A percentile compares a stretch with the other conserved stretches of the same genome.
Conservation (phyloP, 92 coral and sea anemone genomes). For the Paramuricea clavata region DNA sequence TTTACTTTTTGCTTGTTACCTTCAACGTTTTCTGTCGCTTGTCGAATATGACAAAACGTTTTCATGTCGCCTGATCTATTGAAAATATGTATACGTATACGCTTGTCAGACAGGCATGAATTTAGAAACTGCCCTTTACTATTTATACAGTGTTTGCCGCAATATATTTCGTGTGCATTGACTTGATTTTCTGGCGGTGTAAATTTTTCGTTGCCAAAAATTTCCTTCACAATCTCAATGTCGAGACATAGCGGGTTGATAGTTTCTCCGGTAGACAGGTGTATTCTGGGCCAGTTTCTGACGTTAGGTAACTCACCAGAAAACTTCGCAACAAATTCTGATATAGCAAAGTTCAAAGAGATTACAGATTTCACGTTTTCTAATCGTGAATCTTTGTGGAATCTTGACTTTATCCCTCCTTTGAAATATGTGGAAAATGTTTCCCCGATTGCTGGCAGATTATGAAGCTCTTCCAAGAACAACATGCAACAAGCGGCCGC, state of each 20-base stretch:
- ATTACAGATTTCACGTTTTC: background rate
- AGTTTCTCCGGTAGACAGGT: background rate
- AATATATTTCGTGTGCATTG: background rate
- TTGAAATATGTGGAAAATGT: background rate
- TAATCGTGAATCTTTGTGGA: background rate
- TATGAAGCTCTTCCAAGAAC: slow-evolving; percentile 12
- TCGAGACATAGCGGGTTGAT: background rate
- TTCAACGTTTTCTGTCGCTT: background rate
- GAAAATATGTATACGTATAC: background rate
- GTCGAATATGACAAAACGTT: background rate
- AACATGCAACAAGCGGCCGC: background rate
- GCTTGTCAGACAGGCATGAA: background rate
- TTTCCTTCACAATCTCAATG: background rate
- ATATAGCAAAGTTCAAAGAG: background rate
- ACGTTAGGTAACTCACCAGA: background rate
- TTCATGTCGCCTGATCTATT: background rate
- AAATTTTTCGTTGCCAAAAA: background rate
- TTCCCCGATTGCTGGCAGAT: background rate
- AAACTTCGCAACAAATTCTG: background rate
- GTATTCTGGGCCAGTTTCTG: background rate
- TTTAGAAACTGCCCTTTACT: background rate
- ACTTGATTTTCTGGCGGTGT: background rate
- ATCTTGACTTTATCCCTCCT: background rate
- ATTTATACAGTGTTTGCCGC: background rate
- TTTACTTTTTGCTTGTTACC: background rate